Conservation (phyloP, 2,797 vertebrate species). For the Phaenicophaeus curvirostris region DNA sequence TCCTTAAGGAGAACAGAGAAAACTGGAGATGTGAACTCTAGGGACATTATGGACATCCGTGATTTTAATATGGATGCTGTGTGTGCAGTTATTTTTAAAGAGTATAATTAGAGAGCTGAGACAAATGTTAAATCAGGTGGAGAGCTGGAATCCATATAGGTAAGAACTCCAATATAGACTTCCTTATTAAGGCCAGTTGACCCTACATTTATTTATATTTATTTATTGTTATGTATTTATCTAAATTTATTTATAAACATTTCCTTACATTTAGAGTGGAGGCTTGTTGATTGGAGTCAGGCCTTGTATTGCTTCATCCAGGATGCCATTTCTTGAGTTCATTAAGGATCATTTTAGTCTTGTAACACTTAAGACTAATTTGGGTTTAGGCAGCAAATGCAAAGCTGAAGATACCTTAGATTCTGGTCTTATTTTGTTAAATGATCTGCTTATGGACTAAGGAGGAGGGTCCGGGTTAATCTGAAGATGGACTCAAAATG, state of each 20-base stretch:
- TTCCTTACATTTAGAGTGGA: background rate
- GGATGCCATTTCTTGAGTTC: background rate
- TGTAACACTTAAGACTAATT: background rate
- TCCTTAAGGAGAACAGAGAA: conserved; percentile 3
- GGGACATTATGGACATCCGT: background rate
- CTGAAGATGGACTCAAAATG: conserved; percentile 7
- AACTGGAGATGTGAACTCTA: background rate
- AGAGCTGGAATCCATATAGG: background rate
- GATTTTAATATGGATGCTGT: background rate
- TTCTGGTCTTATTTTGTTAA: background rate
- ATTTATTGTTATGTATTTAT: no score
- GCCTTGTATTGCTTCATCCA: background rate
- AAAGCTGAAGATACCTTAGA: background rate
- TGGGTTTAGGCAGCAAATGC: background rate
- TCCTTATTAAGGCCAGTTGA: background rate
- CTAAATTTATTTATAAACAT: no score
- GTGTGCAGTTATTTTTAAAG: background rate
- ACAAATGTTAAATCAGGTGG: background rate
- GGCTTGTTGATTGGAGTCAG: background rate
- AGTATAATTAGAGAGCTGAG: background rate
- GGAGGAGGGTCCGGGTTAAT: background rate
- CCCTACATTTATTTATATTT: background rate
- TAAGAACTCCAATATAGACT: background rate
- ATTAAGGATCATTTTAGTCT: background rate
- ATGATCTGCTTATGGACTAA: background rate